Evolutionary conservation across 2,113 vertebrate genomes (phyloP).

Genomic region (Thamnophis sirtalis): DNA sequence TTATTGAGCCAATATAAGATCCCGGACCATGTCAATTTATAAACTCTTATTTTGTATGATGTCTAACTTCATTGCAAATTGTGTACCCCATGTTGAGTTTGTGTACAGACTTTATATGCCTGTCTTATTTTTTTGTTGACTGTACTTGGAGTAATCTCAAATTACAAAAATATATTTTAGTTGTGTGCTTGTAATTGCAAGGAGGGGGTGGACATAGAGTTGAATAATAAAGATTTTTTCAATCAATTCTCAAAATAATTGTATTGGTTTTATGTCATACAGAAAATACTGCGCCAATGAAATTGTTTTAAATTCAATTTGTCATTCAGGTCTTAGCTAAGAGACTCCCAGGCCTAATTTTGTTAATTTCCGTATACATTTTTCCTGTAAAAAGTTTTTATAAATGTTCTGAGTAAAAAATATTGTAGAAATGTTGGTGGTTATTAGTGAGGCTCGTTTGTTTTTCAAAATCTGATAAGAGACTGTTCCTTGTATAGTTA

Average conservation of each 20-base stretch:
- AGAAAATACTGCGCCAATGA: not conserved
- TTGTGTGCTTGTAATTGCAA: not conserved
- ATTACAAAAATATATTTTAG: conserved; percentile 19
- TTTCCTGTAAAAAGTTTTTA: not conserved
- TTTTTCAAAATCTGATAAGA: too few relatives aligned
- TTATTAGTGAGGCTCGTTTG: too few relatives aligned
- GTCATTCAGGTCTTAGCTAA: too few relatives aligned
- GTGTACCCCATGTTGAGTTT: conserved; percentile 30
- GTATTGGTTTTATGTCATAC: not conserved
- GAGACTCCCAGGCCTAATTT: not conserved
- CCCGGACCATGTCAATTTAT: conserved; percentile 22
- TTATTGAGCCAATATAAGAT: conserved; percentile 62
- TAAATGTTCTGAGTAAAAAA: not conserved
- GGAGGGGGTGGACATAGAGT: not conserved
- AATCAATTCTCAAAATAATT: not conserved
- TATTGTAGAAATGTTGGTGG: not conserved
- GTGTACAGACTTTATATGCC: conserved; percentile 46
- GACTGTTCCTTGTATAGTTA: too few relatives aligned
- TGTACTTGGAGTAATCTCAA: conserved; percentile 4
- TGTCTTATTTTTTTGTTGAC: not conserved
- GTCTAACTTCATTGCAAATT: conserved; percentile 36
- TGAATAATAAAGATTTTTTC: conserved; percentile 15
- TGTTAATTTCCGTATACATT: not conserved
- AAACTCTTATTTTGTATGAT: conserved; percentile 40
- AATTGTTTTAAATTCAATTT: too few relatives aligned